Evolutionary conservation across 92 coral and sea anemone genomes (phyloP), one percentile per base, ranked within the genome.

Genomic region (Siderastrea siderea): DNA sequence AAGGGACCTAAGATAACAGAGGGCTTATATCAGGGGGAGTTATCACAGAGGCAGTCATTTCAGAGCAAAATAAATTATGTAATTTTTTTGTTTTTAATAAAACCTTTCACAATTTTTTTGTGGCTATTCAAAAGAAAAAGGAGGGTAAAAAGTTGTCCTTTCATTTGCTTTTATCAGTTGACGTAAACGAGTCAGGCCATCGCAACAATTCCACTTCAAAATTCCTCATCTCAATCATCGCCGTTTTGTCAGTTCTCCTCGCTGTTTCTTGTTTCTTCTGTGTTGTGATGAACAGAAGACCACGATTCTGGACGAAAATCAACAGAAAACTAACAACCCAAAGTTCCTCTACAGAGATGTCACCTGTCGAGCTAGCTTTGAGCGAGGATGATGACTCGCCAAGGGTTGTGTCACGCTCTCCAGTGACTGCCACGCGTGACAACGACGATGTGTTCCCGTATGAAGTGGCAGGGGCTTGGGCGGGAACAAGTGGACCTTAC

Each of bases 401-500:
- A 15, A 44, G 60, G 2, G 17, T 59, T 46, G 69, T 55, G 78
- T 58, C 68, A 82, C 79, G 7, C 45, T 59, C 78, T 54, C 78
- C 87, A 3, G 73, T 43, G 50, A 74, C 50, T 73, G 80, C 62
- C 63, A 73, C 81, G 87, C 80, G 63, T n/a, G 44, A 63, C 10
- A 46, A 60, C 62, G 87, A 84, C 9, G 87, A 84, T 11, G 80
- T 84, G 65, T 84, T 84, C 59, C 87, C 87, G 6, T 84, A 84
- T n/a, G 72, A 71, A 43, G 87, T 84, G 12, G 52, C 66, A 3
- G 38, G 8, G 46, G 58, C 80, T 8, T 63, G 72, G 80, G 12
- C 43, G 10, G 80, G 47, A 2, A 16, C 52, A 61, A 84, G 63
- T 43, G 80, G 80, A 16, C 45, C 50, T 72, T 84, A 84, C n/a